These are phyloP conservation scores for Zeugodacus cucurbitae DNA, from an alignment of 1,140 invertebrate species.

Conservation along the genomic window DNA sequence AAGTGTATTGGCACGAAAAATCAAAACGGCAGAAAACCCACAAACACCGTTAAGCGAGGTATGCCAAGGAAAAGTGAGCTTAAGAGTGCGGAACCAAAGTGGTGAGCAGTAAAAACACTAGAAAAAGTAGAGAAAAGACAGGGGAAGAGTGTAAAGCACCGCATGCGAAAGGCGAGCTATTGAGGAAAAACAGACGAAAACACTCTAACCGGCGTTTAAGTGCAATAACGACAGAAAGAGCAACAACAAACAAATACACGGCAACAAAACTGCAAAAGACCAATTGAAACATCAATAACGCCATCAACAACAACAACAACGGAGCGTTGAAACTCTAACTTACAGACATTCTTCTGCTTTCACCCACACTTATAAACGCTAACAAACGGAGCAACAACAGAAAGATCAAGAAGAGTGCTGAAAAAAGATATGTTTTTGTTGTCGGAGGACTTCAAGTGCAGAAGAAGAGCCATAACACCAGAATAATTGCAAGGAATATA, in stretches of 20 bases:
- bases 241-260: neutral
- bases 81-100: neutral
- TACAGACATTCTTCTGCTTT: no score
- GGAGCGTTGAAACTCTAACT: no score
- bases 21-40: conserved; percentile 15
- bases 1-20: conserved; percentile 31
- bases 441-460: neutral
- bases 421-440: neutral
- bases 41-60: neutral
- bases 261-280: neutral
- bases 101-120: neutral
- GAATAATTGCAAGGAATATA: neutral
- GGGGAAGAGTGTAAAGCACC: no score
- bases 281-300: conserved; percentile 14
- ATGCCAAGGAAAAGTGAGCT: neutral
- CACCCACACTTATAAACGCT: neutral
- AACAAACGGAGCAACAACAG: no score
- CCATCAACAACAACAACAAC: neutral
- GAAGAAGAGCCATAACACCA: neutral
- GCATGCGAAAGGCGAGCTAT: neutral
- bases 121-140: neutral
- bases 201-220: neutral
- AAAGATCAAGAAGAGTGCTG: neutral
- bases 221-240: neutral
- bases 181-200: neutral